These are phyloP conservation scores for Thermophis baileyi DNA, from an alignment of 2,113 vertebrate genomes.

Conservation along the genomic window DNA sequence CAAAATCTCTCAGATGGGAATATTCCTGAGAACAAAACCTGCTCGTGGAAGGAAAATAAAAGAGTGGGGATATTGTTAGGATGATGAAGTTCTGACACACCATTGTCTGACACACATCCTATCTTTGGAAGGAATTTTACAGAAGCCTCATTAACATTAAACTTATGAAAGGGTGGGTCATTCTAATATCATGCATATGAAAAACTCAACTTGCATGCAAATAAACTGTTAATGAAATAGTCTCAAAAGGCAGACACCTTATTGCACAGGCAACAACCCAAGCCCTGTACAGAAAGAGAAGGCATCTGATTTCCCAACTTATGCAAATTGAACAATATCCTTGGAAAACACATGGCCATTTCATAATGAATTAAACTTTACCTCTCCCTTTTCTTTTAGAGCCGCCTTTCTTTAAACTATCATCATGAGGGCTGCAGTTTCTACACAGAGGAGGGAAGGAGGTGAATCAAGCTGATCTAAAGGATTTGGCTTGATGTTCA, in stretches of 20 bases:
- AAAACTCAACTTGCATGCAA: conserved; percentile 57
- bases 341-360: background rate
- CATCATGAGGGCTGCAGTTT: background rate
- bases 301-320: conserved; percentile 53
- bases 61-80: conserved; percentile 45
- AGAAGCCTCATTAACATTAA: conserved; percentile 57
- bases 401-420: background rate
- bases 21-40: conserved; percentile 54
- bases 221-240: conserved; percentile 56
- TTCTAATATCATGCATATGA: conserved; percentile 43
- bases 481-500: background rate
- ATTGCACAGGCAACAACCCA: conserved; percentile 56
- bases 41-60: conserved; percentile 35
- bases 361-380: background rate
- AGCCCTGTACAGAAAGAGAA: conserved; percentile 22
- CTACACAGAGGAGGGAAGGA: background rate
- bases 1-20: conserved; percentile 26
- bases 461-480: background rate
- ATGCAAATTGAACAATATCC: conserved; percentile 5
- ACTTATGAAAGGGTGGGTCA: conserved; percentile 64
- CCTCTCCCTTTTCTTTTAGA: background rate
- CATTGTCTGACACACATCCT: background rate
- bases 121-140: conserved; percentile 48
- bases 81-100: conserved; percentile 48
- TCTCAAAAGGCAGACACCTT: conserved; percentile 59